phyloP scores from a whole-genome alignment of 2,797 vertebrate species.

The Sebastes reedi region DNA sequence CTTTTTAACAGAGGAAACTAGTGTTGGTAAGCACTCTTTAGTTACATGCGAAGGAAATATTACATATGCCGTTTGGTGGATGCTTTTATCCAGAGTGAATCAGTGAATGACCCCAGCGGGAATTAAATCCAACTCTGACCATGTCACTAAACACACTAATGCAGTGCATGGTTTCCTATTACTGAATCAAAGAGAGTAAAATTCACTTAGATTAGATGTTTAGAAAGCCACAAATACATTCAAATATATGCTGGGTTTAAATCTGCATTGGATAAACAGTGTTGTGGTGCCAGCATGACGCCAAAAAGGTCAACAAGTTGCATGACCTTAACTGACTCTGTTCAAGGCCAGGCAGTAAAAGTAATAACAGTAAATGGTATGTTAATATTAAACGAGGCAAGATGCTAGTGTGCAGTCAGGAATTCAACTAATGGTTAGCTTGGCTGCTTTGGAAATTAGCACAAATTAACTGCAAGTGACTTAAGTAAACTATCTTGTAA shows the following conservation, averaged over 20 bases:
- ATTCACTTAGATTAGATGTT: too few relatives aligned
- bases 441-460: background rate
- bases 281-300: background rate
- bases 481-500: background rate
- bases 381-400: background rate
- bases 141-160: too few relatives aligned
- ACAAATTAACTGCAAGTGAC: slow-evolving; percentile 64
- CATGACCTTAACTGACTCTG: background rate
- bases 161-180: too few relatives aligned
- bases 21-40: background rate
- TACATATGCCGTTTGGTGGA: background rate
- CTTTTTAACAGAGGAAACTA: background rate
- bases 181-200: too few relatives aligned
- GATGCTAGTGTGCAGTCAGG: background rate
- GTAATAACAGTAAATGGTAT: background rate
- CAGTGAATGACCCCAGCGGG: background rate
- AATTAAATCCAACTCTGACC: too few relatives aligned
- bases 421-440: slow-evolving; percentile 12
- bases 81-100: slow-evolving; percentile 36
- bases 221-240: too few relatives aligned
- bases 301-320: background rate
- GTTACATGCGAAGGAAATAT: background rate
- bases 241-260: too few relatives aligned
- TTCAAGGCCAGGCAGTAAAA: background rate
- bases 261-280: too few relatives aligned